Percentiles rank a stretch among this genome's conserved stretches.
Evolutionary conservation across 2,888 invertebrate genomes (phyloP).

Genomic region (Pandemis corylana): DNA sequence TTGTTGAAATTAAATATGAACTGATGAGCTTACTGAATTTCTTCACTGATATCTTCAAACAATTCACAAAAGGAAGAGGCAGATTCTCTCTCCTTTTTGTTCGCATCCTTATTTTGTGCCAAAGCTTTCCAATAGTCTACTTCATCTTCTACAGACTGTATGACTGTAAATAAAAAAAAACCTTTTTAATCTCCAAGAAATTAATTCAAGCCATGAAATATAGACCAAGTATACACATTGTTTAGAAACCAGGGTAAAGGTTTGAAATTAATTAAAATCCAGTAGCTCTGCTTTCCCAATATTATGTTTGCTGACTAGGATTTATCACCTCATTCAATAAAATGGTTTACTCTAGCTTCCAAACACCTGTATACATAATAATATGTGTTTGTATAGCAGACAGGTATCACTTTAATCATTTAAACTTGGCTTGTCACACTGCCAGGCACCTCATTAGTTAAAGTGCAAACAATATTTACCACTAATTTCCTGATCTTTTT

Average conservation of each 20-base stretch:
- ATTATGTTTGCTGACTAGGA: too few relatives aligned
- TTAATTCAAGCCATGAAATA: background rate
- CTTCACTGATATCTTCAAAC: constrained; percentile 86
- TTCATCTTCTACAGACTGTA: constrained; percentile 88
- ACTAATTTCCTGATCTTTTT: constrained; percentile 64
- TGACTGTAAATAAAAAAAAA: constrained; percentile 73
- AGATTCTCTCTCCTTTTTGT: constrained; percentile 82
- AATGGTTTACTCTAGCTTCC: too few relatives aligned
- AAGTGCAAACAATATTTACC: constrained; percentile 53
- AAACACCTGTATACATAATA: too few relatives aligned
- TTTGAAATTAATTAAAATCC: too few relatives aligned
- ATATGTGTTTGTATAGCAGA: too few relatives aligned
- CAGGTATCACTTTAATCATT: too few relatives aligned
- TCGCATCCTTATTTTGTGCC: constrained; percentile 77
- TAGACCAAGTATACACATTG: background rate
- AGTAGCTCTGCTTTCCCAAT: too few relatives aligned
- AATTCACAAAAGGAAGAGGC: constrained; percentile 85
- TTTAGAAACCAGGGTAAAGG: too few relatives aligned
- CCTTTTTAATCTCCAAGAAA: background rate
- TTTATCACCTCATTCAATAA: too few relatives aligned
- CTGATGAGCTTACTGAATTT: constrained; percentile 79
- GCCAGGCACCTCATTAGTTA: too few relatives aligned
- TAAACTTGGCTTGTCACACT: too few relatives aligned
- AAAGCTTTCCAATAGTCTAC: constrained; percentile 88
- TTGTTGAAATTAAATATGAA: constrained; percentile 79